Conservation (phyloP, 2,888 invertebrate species). For the Cybosia mesomella region DNA sequence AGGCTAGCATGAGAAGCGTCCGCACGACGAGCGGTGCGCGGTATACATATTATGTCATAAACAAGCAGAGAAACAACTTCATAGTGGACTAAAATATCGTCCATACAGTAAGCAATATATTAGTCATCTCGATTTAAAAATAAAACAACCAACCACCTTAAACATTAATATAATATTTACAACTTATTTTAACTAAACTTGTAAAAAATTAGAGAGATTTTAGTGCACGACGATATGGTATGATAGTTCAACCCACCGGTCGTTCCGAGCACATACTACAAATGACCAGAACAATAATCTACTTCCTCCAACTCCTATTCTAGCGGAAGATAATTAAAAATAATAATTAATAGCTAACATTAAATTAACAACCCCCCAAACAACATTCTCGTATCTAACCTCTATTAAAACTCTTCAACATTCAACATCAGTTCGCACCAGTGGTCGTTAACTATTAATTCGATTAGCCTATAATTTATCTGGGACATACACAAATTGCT, state of each 20-base stretch:
- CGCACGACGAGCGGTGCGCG: constrained; percentile 29
- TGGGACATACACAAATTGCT: constrained; percentile 48
- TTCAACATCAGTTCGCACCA: constrained; percentile 86
- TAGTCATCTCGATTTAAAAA: constrained; percentile 72
- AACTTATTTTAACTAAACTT: constrained; percentile 68
- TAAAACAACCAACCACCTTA: constrained; percentile 81
- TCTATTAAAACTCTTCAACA: constrained; percentile 84
- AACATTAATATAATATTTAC: constrained; percentile 67
- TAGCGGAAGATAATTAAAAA: constrained; percentile 70
- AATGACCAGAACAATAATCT: constrained; percentile 70
- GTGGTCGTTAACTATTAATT: constrained; percentile 76
- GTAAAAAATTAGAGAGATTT: constrained; percentile 79
- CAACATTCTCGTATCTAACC: constrained; percentile 76
- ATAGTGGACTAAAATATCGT: constrained; percentile 51
- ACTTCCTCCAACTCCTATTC: constrained; percentile 54
- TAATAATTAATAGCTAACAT: constrained; percentile 65
- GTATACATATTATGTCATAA: constrained; percentile 27
- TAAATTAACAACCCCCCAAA: constrained; percentile 82
- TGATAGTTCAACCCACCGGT: constrained; percentile 35
- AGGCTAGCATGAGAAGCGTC: constrained; percentile 62
- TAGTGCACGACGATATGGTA: constrained; percentile 60
- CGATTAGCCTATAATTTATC: constrained; percentile 65
- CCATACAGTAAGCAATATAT: constrained; percentile 73
- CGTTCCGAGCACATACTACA: constrained; percentile 45
- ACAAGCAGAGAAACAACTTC: constrained; percentile 62